Evolutionary conservation across 2,797 vertebrate species (phyloP), one percentile per base, ranked within the genome.

Genomic region (Syncerus caffer): DNA sequence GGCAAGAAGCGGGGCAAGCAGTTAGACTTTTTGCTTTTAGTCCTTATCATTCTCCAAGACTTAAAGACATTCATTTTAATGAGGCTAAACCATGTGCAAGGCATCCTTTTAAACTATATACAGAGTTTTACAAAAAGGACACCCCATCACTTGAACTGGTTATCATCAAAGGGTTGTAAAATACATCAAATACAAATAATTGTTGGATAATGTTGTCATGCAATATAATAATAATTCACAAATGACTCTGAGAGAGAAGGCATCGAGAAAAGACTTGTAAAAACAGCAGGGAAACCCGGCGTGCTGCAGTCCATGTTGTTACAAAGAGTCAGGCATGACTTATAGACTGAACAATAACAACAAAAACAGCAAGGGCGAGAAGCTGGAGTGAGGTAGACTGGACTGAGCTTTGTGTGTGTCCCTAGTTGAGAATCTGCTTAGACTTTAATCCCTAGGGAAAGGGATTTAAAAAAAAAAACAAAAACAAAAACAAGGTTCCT

Each of bases 361-460:
- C 1, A 14, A 25, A 27, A 7, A 25, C 23, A 74, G 38, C 71
- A 25, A 42, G 1, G 14, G 3, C 0, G 4, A 10, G 4, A 12
- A 25, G 14, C 3, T 2, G 2, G 7, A 23, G 23, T 1, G 7
- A 7, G 5, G 1, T 80, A 31, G 15, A 0, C 23, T 17, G 6
- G 19, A 67, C 60, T 27, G 38, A n/a, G 27, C 16, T 84, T 45
- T n/a, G 6, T 62, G 4, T 27, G 21, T 25, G 19, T 31, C 31
- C 29, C 3, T 16, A 25, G 16, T 1, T 74, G 62, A 93, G 47
- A 94, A 21, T 76, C 34, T 89, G 74, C 50, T 78, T 34, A 79
- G 29, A 95, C 9, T 38, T 89, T 60, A 92, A 86, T 83, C 74
- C 17, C 19, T 3, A 25, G 55, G 45, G 5, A 91, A 88, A 62